These are phyloP conservation scores for Atta colombica DNA, from an alignment of 1,140 invertebrate genomes.

Conservation along the genomic window DNA sequence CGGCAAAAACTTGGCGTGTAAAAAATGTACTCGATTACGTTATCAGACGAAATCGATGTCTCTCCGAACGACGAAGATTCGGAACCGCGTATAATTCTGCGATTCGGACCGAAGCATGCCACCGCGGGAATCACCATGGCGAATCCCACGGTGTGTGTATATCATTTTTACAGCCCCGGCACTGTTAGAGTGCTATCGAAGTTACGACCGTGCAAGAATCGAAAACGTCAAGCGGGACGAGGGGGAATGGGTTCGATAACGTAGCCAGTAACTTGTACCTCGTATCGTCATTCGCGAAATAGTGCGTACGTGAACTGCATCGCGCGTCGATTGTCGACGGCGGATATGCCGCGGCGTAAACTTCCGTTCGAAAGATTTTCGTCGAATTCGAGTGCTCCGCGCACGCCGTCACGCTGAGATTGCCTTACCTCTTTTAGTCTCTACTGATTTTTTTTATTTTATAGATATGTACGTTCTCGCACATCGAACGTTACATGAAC, in stretches of 20 bases:
- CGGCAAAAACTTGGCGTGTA: not conserved
- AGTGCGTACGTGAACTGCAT: conserved; percentile 47
- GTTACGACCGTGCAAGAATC: conserved; percentile 72
- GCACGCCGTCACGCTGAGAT: conserved; percentile 11
- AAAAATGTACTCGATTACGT: conserved; percentile 33
- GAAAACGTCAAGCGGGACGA: conserved; percentile 52
- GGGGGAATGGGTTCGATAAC: conserved; percentile 62
- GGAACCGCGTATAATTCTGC: conserved; percentile 1
- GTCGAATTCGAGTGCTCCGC: conserved; percentile 6
- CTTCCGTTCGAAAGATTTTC: conserved; percentile 68
- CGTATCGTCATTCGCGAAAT: conserved; percentile 45
- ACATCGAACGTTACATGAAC: not conserved
- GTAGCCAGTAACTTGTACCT: conserved; percentile 60
- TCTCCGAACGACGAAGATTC: not conserved
- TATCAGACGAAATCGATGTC: not conserved
- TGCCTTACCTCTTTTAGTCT: not conserved
- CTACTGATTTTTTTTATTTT: not conserved
- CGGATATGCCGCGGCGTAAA: conserved; percentile 57
- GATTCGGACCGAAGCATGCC: not conserved
- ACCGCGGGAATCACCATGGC: conserved; percentile 20
- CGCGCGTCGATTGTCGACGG: conserved; percentile 16
- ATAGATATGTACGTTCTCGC: not conserved
- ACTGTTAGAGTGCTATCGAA: conserved; percentile 46
- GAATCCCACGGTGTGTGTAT: conserved; percentile 40
- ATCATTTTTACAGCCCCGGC: conserved; percentile 67